Evolutionary conservation across 2,797 vertebrate genomes (phyloP), one percentile per base, ranked within the genome.

Genomic region (Aphelocoma californica): DNA sequence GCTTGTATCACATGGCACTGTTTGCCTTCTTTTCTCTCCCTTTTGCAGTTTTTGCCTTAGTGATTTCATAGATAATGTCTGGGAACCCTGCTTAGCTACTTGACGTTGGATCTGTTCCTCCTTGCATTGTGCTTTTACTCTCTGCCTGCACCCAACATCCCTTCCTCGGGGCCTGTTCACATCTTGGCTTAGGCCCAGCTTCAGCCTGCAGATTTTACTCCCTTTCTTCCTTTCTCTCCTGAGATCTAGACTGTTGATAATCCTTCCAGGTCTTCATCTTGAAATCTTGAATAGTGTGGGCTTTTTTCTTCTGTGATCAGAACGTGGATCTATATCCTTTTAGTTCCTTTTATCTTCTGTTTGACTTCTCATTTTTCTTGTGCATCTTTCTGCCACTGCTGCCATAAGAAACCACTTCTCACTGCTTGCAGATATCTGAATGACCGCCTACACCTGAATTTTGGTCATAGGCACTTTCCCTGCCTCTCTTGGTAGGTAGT

Each of bases 401-500:
- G 34, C 23, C 1, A 0, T 54, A 38, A 72, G 54, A 88, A 86
- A 20, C 47, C 5, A 4, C 34, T 90, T 72, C 18, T 66, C 0
- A 0, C 84, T 71, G 34, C 6, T 4, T 84, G 44, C 28, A 58
- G 73, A 12, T 74, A 16, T 62, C 34, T 66, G 65, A 57, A 60
- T 79, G 72, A 25, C 12, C 0, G 0, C 18, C 28, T n/a, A 1
- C 0, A 2, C 18, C 34, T 58, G 61, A 50, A 28, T 71, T 93
- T 51, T 72, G 38, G 17, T 80, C 0, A 0, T 18, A 26, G 58
- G 31, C 29, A 8, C 9, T 47, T 73, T 21, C 25, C 19, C 14
- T 31, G 25, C 40, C 23, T 85, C 44, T 24, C 14, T 20, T 3
- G 2, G 6, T n/a, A 6, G n/a, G 23, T 0, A 1, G 29, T 58